These are phyloP conservation scores for Notarius lentiginosus DNA, from an alignment of 2,113 vertebrate genomes.

Conservation along the genomic window DNA sequence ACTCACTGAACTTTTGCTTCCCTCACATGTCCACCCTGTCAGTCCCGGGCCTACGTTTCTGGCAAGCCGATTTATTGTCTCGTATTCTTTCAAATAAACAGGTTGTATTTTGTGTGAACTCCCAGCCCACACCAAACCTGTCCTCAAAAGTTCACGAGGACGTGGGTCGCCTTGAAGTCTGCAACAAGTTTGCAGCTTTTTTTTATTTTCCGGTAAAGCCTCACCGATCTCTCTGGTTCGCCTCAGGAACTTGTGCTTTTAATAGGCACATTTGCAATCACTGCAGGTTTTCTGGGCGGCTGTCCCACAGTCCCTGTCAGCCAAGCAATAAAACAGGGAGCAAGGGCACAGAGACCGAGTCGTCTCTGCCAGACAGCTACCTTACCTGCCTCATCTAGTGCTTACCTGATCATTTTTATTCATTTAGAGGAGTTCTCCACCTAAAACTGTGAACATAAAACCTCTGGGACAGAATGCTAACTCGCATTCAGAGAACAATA, in stretches of 20 bases:
- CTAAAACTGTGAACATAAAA: background rate
- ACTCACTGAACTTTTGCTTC: background rate
- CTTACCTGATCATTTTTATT: slow-evolving; percentile 43
- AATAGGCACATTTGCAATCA: slow-evolving; percentile 47
- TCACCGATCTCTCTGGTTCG: slow-evolving; percentile 10
- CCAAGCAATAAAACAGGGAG: slow-evolving; percentile 47
- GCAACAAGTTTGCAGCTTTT: slow-evolving; percentile 3
- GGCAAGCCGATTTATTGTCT: slow-evolving; percentile 15
- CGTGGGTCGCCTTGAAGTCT: background rate
- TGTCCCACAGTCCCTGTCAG: slow-evolving; percentile 47
- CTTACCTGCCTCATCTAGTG: background rate
- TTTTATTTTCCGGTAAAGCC: background rate
- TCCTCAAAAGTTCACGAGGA: background rate
- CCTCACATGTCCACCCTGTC: background rate
- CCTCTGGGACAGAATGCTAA: slow-evolving; percentile 36
- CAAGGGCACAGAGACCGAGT: slow-evolving; percentile 38
- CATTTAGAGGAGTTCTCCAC: slow-evolving; percentile 4
- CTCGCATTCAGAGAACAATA: background rate
- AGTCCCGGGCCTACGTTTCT: background rate
- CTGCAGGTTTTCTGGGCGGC: slow-evolving; percentile 43
- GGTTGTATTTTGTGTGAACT: background rate
- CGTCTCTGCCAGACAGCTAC: slow-evolving; percentile 36
- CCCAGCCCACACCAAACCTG: background rate
- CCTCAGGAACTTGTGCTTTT: slow-evolving; percentile 25
- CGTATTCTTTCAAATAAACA: slow-evolving; percentile 10